Evolutionary conservation across 2,888 invertebrate genomes (phyloP).

Genomic region (Drosophila peninsularis): DNA sequence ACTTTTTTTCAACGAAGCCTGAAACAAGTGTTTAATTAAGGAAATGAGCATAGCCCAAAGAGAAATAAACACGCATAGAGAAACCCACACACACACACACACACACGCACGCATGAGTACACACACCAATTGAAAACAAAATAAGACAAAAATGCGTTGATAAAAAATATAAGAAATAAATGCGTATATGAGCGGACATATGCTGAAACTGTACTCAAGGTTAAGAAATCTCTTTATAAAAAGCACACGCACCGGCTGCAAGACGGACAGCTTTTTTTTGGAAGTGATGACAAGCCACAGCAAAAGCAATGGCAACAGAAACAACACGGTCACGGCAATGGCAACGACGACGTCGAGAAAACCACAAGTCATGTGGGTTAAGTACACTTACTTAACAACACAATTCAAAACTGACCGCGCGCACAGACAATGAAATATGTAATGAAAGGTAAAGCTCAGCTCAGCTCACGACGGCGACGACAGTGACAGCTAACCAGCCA

Average conservation of each 20-base stretch:
- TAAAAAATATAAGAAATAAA: conserved; percentile 56
- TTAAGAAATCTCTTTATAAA: conserved; percentile 75
- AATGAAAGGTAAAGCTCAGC: conserved; percentile 70
- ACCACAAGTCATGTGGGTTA: conserved; percentile 80
- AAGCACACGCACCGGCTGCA: conserved; percentile 57
- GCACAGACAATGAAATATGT: conserved; percentile 71
- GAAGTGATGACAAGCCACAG: conserved; percentile 66
- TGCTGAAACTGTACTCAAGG: conserved; percentile 78
- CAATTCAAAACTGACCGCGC: conserved; percentile 77
- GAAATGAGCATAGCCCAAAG: conserved; percentile 63
- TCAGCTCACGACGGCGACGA: conserved; percentile 34
- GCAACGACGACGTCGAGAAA: conserved; percentile 44
- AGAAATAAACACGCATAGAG: conserved; percentile 46
- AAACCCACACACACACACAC: background rate
- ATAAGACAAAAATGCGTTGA: conserved; percentile 51
- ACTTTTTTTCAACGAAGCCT: conserved; percentile 70
- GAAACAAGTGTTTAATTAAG: conserved; percentile 81
- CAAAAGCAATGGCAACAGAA: conserved; percentile 32
- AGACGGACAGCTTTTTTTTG: conserved; percentile 68
- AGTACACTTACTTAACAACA: conserved; percentile 80
- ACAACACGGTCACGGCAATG: conserved; percentile 13
- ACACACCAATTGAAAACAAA: conserved; percentile 48
- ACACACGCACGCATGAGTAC: conserved; percentile 25
- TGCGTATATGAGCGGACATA: conserved; percentile 9
- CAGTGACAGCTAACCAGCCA: conserved; percentile 35